Conservation (phyloP, 37 sponge, comb jelly and placozoan species). For the Amphimedon queenslandica region DNA sequence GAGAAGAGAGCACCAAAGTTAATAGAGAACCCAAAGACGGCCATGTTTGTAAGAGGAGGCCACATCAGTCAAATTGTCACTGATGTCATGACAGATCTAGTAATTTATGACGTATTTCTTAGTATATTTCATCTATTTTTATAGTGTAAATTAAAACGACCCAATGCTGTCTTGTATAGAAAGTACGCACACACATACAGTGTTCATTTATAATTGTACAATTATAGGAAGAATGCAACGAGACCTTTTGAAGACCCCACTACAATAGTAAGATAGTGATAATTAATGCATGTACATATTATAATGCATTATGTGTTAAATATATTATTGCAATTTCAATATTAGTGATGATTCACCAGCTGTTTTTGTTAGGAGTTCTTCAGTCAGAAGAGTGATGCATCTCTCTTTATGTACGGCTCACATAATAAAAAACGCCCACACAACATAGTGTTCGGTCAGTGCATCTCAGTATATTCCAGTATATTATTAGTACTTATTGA, state of each 20-base stretch:
- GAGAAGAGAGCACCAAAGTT: constrained; percentile 75
- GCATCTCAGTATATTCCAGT: not conserved
- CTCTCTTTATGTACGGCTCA: constrained; percentile 85
- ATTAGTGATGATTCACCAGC: not conserved
- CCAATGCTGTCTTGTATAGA: constrained; percentile 55
- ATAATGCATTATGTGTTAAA: not conserved
- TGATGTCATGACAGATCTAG: constrained; percentile 78
- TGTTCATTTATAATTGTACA: not conserved
- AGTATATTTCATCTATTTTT: not conserved
- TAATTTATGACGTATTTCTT: constrained; percentile 11
- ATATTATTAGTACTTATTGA: not conserved
- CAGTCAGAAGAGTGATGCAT: constrained; percentile 75
- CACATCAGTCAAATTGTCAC: constrained; percentile 78
- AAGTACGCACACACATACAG: constrained; percentile 35
- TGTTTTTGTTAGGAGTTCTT: constrained; percentile 65
- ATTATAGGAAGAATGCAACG: constrained; percentile 52
- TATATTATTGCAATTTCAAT: not conserved
- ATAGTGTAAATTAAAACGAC: constrained; percentile 76
- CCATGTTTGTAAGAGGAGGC: constrained; percentile 78
- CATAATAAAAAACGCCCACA: constrained; percentile 96
- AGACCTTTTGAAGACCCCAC: constrained; percentile 81
- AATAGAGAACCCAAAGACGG: constrained; percentile 77
- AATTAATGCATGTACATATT: not conserved
- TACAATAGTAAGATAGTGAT: constrained; percentile 48
- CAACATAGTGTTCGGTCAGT: constrained; percentile 83